Evolutionary conservation across 1,140 invertebrate genomes (phyloP).

Genomic region (Bombus picipes): DNA sequence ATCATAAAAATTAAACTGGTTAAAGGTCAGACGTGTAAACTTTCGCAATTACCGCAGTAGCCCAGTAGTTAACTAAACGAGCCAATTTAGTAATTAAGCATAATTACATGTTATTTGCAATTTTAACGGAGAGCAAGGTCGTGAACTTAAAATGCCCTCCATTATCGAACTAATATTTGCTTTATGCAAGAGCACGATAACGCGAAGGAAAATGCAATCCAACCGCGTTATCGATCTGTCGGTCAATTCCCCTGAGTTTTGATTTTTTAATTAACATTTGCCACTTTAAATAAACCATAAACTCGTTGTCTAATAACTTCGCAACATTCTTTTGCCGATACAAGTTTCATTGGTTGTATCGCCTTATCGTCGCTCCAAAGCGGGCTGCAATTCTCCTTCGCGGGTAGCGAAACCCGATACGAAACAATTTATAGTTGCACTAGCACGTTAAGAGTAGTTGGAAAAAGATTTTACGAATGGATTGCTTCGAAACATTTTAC

Average conservation of each 20-base stretch:
- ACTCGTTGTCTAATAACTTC: neutral
- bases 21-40: conserved; percentile 14
- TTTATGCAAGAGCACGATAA: neutral
- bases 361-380: neutral
- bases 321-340: neutral
- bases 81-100: conserved; percentile 27
- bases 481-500: neutral
- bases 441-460: neutral
- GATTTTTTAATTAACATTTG: neutral
- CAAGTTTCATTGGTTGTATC: conserved; percentile 28
- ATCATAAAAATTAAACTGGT: conserved; percentile 9
- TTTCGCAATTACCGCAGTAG: neutral
- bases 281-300: neutral
- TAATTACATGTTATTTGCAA: conserved; percentile 26
- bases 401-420: neutral
- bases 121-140: neutral
- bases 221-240: neutral
- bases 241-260: too few species aligned
- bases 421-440: conserved; percentile 34
- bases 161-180: neutral
- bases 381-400: conserved; percentile 6
- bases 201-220: neutral
- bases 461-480: conserved; percentile 18
- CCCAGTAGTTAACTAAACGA: conserved; percentile 18
- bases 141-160: neutral